These are phyloP conservation scores for Neodiprion fabricii DNA, from an alignment of 1,140 invertebrate species.

Conservation along the genomic window DNA sequence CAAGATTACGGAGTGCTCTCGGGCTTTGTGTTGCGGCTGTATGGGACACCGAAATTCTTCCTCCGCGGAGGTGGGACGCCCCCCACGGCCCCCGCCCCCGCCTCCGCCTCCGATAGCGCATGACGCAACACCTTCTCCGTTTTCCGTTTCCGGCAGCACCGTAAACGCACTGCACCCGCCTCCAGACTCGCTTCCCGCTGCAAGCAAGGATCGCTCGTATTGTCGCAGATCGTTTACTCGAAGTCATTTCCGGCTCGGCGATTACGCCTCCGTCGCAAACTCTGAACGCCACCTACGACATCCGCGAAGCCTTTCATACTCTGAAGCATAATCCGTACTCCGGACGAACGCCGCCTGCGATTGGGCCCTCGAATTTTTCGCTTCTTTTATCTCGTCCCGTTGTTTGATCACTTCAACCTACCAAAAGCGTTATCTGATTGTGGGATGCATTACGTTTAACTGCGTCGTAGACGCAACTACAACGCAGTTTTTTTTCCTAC, in stretches of 20 bases:
- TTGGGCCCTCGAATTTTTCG: too few relatives aligned
- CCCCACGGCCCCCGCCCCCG: neutral
- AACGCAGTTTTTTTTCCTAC: too few relatives aligned
- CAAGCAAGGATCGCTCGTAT: neutral
- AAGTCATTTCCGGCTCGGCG: neutral
- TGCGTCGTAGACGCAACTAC: too few relatives aligned
- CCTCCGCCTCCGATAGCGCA: neutral
- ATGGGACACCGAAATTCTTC: neutral
- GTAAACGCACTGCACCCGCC: neutral
- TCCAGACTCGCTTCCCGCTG: neutral
- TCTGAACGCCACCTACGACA: too few relatives aligned
- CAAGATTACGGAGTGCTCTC: conserved; percentile 4
- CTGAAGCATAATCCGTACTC: too few relatives aligned
- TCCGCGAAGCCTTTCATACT: too few relatives aligned
- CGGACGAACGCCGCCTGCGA: too few relatives aligned
- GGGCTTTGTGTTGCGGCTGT: neutral
- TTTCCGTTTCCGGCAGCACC: neutral
- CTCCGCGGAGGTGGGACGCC: neutral
- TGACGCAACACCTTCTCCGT: conserved; percentile 4
- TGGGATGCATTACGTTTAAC: too few relatives aligned
- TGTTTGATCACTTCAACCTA: too few relatives aligned
- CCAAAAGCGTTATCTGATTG: neutral
- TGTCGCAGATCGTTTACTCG: neutral
- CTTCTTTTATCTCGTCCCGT: too few relatives aligned
- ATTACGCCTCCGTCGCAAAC: neutral